These are phyloP conservation scores for Augiades crinisus DNA, from an alignment of 2,888 invertebrate species.

Conservation along the genomic window DNA sequence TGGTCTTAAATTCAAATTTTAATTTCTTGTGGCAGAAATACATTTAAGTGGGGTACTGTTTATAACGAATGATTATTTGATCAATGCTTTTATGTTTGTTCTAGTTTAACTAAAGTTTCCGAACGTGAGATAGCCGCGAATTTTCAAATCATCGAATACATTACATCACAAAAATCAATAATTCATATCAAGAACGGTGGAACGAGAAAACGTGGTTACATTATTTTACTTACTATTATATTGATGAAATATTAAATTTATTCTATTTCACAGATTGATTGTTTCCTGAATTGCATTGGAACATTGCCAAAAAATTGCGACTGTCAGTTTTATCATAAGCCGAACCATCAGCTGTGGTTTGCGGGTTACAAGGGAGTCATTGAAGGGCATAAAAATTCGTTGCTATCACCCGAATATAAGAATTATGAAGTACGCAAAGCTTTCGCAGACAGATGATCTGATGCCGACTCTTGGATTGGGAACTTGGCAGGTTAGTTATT, in stretches of 20 bases:
- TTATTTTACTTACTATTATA: background rate
- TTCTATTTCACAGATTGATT: constrained; percentile 2
- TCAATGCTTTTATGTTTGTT: too few relatives aligned
- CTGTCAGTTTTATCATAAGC: constrained; percentile 43
- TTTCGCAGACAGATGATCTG: constrained; percentile 71
- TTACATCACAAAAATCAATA: constrained; percentile 50
- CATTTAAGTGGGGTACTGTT: too few relatives aligned
- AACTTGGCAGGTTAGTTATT: constrained; percentile 83
- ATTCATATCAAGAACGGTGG: constrained; percentile 18
- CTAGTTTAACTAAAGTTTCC: constrained; percentile 13
- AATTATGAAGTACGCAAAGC: constrained; percentile 68
- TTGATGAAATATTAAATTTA: background rate
- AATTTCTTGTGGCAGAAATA: too few relatives aligned
- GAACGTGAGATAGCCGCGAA: constrained; percentile 39
- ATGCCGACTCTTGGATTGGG: constrained; percentile 88
- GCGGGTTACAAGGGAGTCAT: background rate
- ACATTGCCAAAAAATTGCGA: constrained; percentile 53
- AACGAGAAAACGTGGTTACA: constrained; percentile 14
- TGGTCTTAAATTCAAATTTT: too few relatives aligned
- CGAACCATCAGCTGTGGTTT: constrained; percentile 33
- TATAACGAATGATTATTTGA: too few relatives aligned
- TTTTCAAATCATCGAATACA: constrained; percentile 40
- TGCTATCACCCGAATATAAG: constrained; percentile 45
- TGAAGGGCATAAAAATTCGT: constrained; percentile 30
- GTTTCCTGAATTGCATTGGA: constrained; percentile 41